phyloP scores from a whole-genome alignment of 2,888 invertebrate species.

The Empis stercorea region DNA sequence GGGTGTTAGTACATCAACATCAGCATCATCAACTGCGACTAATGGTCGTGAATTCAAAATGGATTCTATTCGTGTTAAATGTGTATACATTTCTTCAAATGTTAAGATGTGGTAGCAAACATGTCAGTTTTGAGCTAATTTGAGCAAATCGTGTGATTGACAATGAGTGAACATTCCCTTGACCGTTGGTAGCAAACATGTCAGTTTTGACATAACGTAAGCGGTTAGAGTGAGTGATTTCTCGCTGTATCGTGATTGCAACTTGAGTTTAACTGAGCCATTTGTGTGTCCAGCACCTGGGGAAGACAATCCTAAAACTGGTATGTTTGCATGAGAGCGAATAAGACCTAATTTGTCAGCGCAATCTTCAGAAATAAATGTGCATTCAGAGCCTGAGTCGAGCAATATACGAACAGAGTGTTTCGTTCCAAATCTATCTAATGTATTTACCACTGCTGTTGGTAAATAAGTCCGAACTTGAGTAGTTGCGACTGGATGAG shows the following conservation, averaged over 20 bases:
- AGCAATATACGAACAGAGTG: neutral
- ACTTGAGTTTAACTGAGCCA: neutral
- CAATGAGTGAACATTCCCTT: no score
- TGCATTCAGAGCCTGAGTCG: neutral
- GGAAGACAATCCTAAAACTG: no score
- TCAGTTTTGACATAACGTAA: slow-evolving; percentile 3
- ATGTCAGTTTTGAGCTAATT: slow-evolving; percentile 1
- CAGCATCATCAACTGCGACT: slow-evolving; percentile 3
- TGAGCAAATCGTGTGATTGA: no score
- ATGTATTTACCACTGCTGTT: no score
- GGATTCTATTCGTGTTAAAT: slow-evolving; percentile 12
- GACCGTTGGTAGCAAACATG: neutral
- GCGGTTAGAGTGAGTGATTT: neutral
- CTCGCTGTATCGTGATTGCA: neutral
- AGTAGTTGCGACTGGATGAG: no score
- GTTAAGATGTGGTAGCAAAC: slow-evolving; percentile 5
- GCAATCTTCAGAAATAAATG: no score
- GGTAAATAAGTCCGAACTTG: no score
- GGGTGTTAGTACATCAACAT: slow-evolving; percentile 5
- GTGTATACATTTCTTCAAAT: slow-evolving; percentile 10
- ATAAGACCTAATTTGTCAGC: no score
- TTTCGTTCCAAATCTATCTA: no score
- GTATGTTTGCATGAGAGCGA: no score
- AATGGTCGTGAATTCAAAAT: neutral
- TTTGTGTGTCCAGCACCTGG: no score